Base-by-base conservation (phyloP, 2,797 vertebrate species). In the Ctenopoma kingsleyae region DNA sequence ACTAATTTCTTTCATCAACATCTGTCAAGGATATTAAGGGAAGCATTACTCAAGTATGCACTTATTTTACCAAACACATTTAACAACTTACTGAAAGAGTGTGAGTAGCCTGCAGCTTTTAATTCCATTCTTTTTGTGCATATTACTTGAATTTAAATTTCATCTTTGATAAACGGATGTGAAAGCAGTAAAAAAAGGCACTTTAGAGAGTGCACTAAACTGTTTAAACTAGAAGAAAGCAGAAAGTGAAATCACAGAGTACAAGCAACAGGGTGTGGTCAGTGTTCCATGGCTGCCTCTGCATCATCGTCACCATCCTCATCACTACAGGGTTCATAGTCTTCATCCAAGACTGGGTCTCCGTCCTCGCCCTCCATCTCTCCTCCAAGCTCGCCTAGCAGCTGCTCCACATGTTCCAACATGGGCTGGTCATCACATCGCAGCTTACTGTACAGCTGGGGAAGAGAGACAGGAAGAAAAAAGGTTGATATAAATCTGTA, bases 391-490 rank as follows among this genome's bases (percentile, higher is more conserved):
- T 95, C 93, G 0, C 67, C 80, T 2, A 96, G 84, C 55, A 95
- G 92, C 83, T 95, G 94, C 67, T 94, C 92, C 15, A 87, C 80
- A 11, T 95, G 94, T 71, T 94, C 92, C 82, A 91, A 71, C 84
- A 95, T 71, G 2, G 91, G 91, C 47, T 85, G 73, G 80, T 95
- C 94, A 38, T 95, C 95, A 73, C 94, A 95, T 9, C 49, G 83
- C 71, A 95, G 85, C 85, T 95, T 95, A 62, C 13, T 38, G 76
- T 95, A 93, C 44, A 95, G 86, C 94, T 96, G 82, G 19, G 23
- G 55, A 69, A 23, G 2, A 35, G 46, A 35, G 20, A 50, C 30
- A 19, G 5, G 44, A 5, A 32, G 27, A 23, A 49, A 5, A 69
- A 54, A 20, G 16, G 36, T 68, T 67, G 59, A 74, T 38, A n/a